Percentiles rank a stretch among this genome's conserved stretches.
phyloP scores from a whole-genome alignment of 30 jellyfish, hydroid and myxozoan genomes.

The Aurelia aurita region DNA sequence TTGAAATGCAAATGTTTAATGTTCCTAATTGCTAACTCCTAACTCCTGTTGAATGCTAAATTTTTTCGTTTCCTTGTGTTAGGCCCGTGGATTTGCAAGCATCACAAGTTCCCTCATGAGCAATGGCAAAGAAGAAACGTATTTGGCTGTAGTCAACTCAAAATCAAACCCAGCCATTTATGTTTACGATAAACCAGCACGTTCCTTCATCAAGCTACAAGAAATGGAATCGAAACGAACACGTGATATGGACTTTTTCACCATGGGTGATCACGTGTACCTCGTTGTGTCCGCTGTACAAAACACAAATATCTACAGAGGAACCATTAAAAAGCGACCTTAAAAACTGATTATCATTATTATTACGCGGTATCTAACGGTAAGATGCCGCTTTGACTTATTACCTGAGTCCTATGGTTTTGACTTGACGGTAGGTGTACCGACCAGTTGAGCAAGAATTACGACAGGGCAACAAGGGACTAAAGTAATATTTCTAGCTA shows the following conservation, averaged over 20 bases:
- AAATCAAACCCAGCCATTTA: constrained; percentile 82
- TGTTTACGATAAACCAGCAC: constrained; percentile 38
- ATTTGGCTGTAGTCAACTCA: constrained; percentile 81
- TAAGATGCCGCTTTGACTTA: too few species aligned
- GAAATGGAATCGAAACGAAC: constrained; percentile 85
- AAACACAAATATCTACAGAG: constrained; percentile 87
- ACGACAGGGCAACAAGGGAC: too few species aligned
- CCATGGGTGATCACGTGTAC: constrained; percentile 81
- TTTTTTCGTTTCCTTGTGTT: not conserved
- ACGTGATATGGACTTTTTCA: constrained; percentile 90
- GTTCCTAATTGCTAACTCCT: too few species aligned
- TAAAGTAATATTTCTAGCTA: too few species aligned
- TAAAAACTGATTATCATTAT: too few species aligned
- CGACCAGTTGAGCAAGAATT: too few species aligned
- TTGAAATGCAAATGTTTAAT: too few species aligned
- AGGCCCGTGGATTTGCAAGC: constrained; percentile 95
- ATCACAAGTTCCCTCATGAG: constrained; percentile 70
- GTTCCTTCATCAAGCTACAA: constrained; percentile 80
- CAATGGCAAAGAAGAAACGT: constrained; percentile 63
- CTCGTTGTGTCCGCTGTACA: constrained; percentile 89
- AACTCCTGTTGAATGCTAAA: too few species aligned
- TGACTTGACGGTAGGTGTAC: too few species aligned
- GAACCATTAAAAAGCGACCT: constrained; percentile 24
- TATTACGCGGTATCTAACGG: too few species aligned
- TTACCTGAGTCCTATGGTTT: too few species aligned